A percentile compares a stretch with the other conserved stretches of the same genome.
Conservation (phyloP, 2,797 vertebrate genomes). For the Tiaroga cobitis region DNA sequence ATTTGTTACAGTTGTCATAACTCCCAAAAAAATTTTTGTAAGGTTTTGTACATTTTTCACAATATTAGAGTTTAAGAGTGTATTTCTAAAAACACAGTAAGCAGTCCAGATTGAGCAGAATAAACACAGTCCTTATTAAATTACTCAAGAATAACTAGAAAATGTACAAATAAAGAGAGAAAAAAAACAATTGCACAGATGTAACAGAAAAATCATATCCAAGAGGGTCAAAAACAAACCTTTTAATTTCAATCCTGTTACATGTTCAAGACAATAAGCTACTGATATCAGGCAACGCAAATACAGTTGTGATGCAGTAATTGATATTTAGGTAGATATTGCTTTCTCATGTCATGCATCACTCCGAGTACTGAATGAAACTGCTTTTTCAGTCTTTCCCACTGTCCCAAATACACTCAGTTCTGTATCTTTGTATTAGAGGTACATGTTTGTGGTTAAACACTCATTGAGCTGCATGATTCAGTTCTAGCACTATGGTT, state of each 20-base stretch:
- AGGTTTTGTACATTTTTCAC: no score
- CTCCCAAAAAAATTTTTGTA: no score
- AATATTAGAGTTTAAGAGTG: no score
- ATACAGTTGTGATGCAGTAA: not conserved
- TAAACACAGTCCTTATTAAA: not conserved
- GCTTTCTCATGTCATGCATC: constrained; percentile 3
- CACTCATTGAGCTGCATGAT: no score
- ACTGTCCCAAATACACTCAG: not conserved
- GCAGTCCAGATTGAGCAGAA: not conserved
- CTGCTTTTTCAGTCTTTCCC: not conserved
- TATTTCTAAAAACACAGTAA: not conserved
- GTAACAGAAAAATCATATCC: not conserved
- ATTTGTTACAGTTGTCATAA: no score
- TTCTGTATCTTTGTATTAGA: not conserved
- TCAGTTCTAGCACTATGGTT: not conserved
- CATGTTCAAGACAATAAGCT: constrained; percentile 12
- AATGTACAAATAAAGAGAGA: no score
- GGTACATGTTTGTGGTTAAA: not conserved
- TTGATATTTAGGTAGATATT: constrained; percentile 1
- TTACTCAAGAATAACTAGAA: not conserved
- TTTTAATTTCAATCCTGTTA: constrained; percentile 27
- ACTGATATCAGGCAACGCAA: constrained; percentile 21
- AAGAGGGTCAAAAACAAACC: not conserved
- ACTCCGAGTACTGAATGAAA: not conserved
- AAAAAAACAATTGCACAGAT: not conserved